Conservation (phyloP, 2,113 vertebrate species). For the Eira barbara region DNA sequence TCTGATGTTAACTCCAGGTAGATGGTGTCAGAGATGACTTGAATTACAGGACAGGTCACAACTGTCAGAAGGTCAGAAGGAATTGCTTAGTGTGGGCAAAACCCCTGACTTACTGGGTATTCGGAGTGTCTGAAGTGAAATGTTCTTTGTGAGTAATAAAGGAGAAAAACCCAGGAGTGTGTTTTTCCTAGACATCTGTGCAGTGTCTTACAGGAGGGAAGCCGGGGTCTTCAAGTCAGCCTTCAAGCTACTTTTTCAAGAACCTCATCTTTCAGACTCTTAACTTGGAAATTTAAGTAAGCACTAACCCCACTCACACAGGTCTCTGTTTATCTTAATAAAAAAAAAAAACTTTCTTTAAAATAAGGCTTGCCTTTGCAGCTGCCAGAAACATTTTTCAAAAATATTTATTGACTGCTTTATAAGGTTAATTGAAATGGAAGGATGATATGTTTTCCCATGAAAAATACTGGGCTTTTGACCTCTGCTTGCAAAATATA, state of each 20-base stretch:
- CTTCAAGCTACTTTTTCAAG: neutral
- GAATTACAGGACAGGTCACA: neutral
- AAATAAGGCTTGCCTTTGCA: conserved; percentile 8
- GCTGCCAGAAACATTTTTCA: conserved; percentile 58
- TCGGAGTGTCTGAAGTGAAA: neutral
- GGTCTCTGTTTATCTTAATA: conserved; percentile 32
- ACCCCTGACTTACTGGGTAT: neutral
- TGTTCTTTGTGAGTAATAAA: neutral
- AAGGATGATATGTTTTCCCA: neutral
- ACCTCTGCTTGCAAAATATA: conserved; percentile 51
- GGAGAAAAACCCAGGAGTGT: neutral
- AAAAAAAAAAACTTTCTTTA: neutral
- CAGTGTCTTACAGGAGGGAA: neutral
- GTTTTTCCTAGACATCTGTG: neutral
- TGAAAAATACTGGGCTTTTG: conserved; percentile 50
- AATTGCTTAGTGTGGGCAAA: neutral
- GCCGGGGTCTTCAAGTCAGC: neutral
- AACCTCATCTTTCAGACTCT: neutral
- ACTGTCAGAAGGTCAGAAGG: neutral
- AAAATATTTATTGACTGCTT: conserved; percentile 49
- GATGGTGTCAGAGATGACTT: neutral
- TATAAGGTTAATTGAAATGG: conserved; percentile 70
- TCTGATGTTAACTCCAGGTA: neutral
- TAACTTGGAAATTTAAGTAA: conserved; percentile 37
- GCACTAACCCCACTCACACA: neutral